These are phyloP conservation scores for Odontamblyopus lacepedii DNA, from an alignment of 2,797 vertebrate genomes.

Conservation along the genomic window DNA sequence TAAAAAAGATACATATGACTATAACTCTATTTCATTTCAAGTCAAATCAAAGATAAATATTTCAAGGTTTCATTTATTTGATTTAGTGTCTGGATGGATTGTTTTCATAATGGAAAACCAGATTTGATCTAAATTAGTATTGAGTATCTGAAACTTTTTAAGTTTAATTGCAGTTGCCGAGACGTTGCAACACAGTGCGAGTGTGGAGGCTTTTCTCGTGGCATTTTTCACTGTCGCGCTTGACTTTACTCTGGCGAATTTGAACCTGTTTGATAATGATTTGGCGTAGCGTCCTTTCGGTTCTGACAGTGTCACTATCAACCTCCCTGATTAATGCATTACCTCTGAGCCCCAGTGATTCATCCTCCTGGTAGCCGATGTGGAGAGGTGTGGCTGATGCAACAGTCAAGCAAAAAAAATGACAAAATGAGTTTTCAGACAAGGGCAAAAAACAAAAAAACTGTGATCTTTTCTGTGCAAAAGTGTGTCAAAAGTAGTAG, in stretches of 20 bases:
- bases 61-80: too few relatives aligned
- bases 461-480: neutral
- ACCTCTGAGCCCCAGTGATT: conserved; percentile 25
- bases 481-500: neutral
- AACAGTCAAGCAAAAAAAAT: conserved; percentile 1
- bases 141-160: neutral
- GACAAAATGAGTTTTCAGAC: conserved; percentile 1
- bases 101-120: conserved; percentile 21
- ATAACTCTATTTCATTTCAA: too few relatives aligned
- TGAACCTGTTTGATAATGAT: conserved; percentile 27
- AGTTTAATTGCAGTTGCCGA: neutral
- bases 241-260: neutral
- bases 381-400: conserved; percentile 14
- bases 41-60: too few relatives aligned
- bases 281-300: conserved; percentile 28
- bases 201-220: neutral
- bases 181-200: neutral
- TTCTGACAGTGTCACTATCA: conserved; percentile 35
- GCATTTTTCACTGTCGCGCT: neutral
- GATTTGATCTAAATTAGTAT: neutral
- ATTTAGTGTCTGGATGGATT: neutral
- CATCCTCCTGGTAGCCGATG: conserved; percentile 31
- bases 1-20: too few relatives aligned
- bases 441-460: neutral
- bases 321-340: conserved; percentile 35